Evolutionary conservation across 1,140 invertebrate genomes (phyloP), one percentile per base, ranked within the genome.

Genomic region (Sinonovacula constricta): DNA sequence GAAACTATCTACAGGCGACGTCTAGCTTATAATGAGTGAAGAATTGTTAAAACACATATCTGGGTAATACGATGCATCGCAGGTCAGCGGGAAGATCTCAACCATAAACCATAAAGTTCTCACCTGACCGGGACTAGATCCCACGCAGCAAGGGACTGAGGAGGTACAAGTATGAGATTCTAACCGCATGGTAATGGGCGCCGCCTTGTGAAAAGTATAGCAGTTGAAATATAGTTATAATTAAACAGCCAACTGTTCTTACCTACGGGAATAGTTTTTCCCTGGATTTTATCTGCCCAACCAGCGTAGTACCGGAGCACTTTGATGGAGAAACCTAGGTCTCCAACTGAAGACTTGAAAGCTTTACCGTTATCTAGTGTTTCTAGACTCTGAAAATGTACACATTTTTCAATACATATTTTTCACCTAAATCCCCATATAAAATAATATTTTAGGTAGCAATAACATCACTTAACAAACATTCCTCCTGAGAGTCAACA

Each of bases 211-310:
- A n/a, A n/a, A n/a, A n/a, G n/a, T n/a, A n/a, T n/a, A n/a, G n/a
- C n/a, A n/a, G n/a, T n/a, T n/a, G n/a, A n/a, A 45, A 45, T 18
- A 45, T 7, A 45, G 7, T 45, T 45, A 45, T 18, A 45, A 45
- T 10, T 18, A 45, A 18, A 45, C 39, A 45, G 39, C 7, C 39
- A 45, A 18, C 18, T 31, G 18, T 14, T 80, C 90, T 83, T 85
- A 95, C 95, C 95, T 76, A 94, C 91, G 22, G 97, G 96, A 85
- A 98, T 95, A 1, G 96, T 97, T 81, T 94, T 94, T 49, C 97
- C 97, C 84, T 95, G 94, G 85, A 96, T 95, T 91, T 98, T 98
- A 90, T 98, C 97, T 68, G 95, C 94, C 93, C 94, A 97, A 36
- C 97, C 97, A 80, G 96, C 97, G 90, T 95, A 97, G 88, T 98